Conservation (phyloP, 2,888 invertebrate species). For the Melitaea athalia region DNA sequence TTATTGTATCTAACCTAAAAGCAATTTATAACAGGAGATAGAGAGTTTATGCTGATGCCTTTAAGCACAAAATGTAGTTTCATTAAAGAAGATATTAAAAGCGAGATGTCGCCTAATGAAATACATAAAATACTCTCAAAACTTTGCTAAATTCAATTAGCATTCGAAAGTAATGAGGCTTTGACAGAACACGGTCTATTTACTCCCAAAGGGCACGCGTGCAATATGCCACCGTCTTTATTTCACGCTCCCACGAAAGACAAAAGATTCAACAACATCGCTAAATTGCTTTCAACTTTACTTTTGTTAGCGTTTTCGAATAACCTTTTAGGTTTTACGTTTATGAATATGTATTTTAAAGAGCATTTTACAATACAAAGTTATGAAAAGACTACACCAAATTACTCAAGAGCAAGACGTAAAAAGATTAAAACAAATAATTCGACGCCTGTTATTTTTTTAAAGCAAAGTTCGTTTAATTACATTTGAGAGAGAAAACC, state of each 20-base stretch:
- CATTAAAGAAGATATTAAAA: neutral
- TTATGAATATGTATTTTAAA: neutral
- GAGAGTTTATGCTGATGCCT: neutral
- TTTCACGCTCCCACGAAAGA: conserved; percentile 7
- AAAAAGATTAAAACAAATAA: neutral
- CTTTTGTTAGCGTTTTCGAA: neutral
- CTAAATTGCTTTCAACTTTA: neutral
- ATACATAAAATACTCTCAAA: conserved; percentile 2
- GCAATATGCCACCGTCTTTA: conserved; percentile 10
- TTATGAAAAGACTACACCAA: neutral
- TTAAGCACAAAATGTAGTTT: no score
- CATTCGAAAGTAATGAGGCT: conserved; percentile 8
- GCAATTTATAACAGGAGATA: neutral
- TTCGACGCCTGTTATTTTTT: neutral
- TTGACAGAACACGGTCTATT: conserved; percentile 6
- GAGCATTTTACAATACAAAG: neutral
- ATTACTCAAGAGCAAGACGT: neutral
- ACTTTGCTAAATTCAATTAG: conserved; percentile 11
- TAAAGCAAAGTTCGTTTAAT: neutral
- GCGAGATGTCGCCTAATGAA: neutral
- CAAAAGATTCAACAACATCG: conserved; percentile 6
- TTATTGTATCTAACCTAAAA: no score
- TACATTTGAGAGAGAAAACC: neutral
- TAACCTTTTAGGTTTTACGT: neutral
- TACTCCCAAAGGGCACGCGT: conserved; percentile 7